Evolutionary conservation across 1,140 invertebrate species (phyloP), one percentile per base, ranked within the genome.

Genomic region (Ips typographus): DNA sequence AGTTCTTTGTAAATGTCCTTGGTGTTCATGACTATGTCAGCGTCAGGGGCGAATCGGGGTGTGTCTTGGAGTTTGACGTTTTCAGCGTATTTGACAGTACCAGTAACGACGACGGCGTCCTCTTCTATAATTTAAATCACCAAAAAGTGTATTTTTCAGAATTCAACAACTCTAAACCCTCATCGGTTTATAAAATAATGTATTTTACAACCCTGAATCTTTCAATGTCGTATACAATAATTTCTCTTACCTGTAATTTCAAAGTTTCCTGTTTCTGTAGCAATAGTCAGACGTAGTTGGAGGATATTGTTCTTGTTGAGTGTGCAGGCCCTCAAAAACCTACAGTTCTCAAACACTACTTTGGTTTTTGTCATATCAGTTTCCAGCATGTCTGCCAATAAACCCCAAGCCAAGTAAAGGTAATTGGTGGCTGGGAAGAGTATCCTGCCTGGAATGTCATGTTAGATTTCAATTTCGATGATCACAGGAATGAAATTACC

Each of bases 1-100:
- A 98, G 80, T 80, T 98, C 95, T 78, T 96, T 97, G 79, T 98
- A 98, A 61, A 98, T 87, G 78, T 98, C 95, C 64, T 88, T 88
- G 40, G 67, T 60, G 2, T 8, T 52, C 3, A 41, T 40, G 38
- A 3, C 7, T 4, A 44, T 64, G 4, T 1, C 2, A 2, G 38
- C 37, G 39, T 51, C 67, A 36, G 5, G 2, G 36, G 71, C 41
- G 7, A 52, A 41, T 70, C 0, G 22, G 22, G 22, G 22, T 22
- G 22, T 22, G 22, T 22, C 22, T 22, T 22, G 22, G 22, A 22
- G 22, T 22, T 22, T 22, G 22, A 22, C 22, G 22, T 22, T 22
- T 22, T 22, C 22, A 22, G 22, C 22, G 22, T 22, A 0, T 22
- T 22, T 22, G 22, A 22, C 22, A 22, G 22, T 22, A 22, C 22